A percentile compares a stretch with the other conserved stretches of the same genome.
These are phyloP conservation scores for Thecocarcelia acutangulata DNA, from an alignment of 2,888 invertebrate species.

Conservation along the genomic window DNA sequence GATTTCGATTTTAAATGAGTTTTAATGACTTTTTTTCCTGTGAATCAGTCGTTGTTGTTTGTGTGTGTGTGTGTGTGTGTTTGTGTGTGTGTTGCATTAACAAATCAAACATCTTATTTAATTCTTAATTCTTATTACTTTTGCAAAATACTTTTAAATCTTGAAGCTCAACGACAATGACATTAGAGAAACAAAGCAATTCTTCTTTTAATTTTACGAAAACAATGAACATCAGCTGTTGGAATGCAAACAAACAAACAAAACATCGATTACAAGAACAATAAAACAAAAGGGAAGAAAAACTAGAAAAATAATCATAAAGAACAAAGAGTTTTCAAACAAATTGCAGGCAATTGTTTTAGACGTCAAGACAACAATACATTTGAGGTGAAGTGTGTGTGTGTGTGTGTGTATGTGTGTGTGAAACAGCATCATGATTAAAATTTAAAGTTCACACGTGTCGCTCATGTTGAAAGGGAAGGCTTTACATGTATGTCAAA, in stretches of 20 bases:
- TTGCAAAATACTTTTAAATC: conserved; percentile 11
- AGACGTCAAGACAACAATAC: neutral
- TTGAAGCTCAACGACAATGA: conserved; percentile 2
- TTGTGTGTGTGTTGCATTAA: too few relatives aligned
- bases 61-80: too few relatives aligned
- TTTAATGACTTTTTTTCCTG: too few relatives aligned
- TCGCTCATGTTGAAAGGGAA: neutral
- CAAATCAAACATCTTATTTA: conserved; percentile 32
- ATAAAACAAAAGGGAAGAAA: neutral
- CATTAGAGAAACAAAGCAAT: neutral
- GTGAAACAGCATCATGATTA: neutral
- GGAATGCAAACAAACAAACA: too few relatives aligned
- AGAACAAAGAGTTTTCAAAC: conserved; percentile 5
- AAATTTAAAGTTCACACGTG: neutral
- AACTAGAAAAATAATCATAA: neutral
- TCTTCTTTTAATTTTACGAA: neutral
- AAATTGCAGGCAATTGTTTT: conserved; percentile 15
- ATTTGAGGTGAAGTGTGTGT: too few relatives aligned
- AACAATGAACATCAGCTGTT: conserved; percentile 35
- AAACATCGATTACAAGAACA: neutral
- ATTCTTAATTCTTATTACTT: conserved; percentile 27
- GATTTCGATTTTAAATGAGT: too few relatives aligned
- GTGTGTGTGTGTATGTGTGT: too few relatives aligned
- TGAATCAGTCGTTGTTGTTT: too few relatives aligned
- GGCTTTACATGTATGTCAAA: neutral